Evolutionary conservation across 2,113 vertebrate species (phyloP), one percentile per base, ranked within the genome.

Genomic region (Alligator mississippiensis): DNA sequence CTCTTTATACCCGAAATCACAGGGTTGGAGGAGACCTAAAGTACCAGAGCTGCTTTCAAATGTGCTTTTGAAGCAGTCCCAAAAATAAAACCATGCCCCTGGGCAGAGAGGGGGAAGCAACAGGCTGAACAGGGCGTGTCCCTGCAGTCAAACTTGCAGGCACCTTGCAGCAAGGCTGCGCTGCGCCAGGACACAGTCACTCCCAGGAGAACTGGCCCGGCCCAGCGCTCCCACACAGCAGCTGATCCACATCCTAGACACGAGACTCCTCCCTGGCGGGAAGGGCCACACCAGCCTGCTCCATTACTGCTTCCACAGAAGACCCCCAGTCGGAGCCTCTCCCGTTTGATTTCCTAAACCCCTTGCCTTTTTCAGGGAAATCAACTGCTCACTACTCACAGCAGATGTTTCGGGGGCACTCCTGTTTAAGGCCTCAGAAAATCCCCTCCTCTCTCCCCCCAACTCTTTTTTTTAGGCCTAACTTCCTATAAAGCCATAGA

Each of bases 41-140:
- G 38, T 17, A 14, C 77, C 77, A 5, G 19, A n/a, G 30, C 54
- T 61, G 83, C 83, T 90, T 68, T 61, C 54, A 21, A 30, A 78
- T 72, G 80, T 82, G 34, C 21, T 70, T 76, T 74, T 60, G 9
- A 76, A 82, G 13, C 8, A 22, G 27, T 59, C 74, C 38, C 0
- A 0, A 94, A 95, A 93, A 86, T 81, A 93, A 93, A 93, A 85
- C 74, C 47, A 24, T 83, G 38, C 84, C 16, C 90, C 77, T 27
- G 63, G 64, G 82, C 74, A 90, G 85, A 93, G 70, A 16, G 10
- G 79, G 87, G 80, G 93, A 76, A 61, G 63, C 87, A 70, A 14
- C 30, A 60, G 38, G 3, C 3, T 4, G 60, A 78, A 82, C 59
- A 55, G 92, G 93, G 90, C 0, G 87, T 92, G 89, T 27, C 91